Conservation (phyloP, 2,113 vertebrate species). For the Deroptyus accipitrinus region DNA sequence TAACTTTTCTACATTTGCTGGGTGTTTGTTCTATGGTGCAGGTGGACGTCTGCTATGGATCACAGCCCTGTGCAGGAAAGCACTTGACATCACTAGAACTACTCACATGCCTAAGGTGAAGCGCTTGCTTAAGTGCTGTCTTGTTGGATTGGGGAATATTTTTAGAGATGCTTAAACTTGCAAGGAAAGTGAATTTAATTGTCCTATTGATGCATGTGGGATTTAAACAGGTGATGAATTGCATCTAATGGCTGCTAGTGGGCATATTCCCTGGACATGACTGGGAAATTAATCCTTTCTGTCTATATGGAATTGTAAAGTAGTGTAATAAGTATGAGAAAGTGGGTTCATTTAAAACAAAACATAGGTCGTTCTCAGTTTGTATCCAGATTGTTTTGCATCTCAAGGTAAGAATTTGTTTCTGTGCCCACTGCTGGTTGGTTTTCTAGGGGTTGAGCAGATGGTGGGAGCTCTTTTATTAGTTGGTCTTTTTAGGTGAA, state of each 20-base stretch:
- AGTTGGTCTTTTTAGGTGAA: not conserved
- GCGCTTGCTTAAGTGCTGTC: not conserved
- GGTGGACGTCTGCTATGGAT: conserved; percentile 48
- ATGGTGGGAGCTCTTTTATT: not conserved
- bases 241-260: not conserved
- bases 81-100: conserved; percentile 46
- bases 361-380: not conserved
- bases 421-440: not conserved
- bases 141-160: conserved; percentile 8
- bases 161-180: conserved; percentile 10
- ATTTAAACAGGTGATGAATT: conserved; percentile 42
- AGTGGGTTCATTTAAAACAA: not conserved
- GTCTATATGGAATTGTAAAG: not conserved
- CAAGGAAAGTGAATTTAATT: conserved; percentile 43
- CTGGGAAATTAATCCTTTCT: conserved; percentile 18
- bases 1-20: not conserved
- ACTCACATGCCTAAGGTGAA: not conserved
- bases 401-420: not conserved
- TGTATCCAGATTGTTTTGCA: not conserved
- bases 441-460: not conserved
- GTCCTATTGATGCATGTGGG: not conserved
- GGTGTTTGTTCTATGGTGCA: conserved; percentile 4
- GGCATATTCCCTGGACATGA: not conserved
- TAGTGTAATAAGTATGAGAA: not conserved
- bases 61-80: conserved; percentile 44